Conservation (phyloP, 2,113 vertebrate species). For the Beaufortia kweichowensis region DNA sequence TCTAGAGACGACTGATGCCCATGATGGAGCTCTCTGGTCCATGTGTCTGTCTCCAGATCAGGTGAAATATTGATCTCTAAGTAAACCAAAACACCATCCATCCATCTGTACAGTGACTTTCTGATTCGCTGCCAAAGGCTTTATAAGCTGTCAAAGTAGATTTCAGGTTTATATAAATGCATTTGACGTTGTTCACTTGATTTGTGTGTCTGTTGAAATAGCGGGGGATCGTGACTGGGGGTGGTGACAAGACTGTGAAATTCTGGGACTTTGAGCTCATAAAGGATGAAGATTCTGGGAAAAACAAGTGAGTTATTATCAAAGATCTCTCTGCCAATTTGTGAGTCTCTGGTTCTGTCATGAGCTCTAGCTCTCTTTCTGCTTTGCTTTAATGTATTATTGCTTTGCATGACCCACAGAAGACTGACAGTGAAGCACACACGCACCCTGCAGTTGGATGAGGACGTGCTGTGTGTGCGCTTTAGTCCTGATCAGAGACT, state of each 20-base stretch:
- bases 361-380: background rate
- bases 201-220: constrained; percentile 60
- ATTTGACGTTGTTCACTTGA: background rate
- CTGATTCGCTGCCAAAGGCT: background rate
- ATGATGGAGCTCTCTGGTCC: constrained; percentile 87
- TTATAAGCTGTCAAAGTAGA: background rate
- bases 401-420: constrained; percentile 54
- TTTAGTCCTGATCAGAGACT: constrained; percentile 87
- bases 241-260: constrained; percentile 92
- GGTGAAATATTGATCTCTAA: constrained; percentile 68
- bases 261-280: constrained; percentile 98
- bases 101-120: background rate
- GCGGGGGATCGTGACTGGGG: constrained; percentile 90
- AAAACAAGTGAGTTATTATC: constrained; percentile 79
- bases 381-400: background rate
- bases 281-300: constrained; percentile 77
- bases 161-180: background rate
- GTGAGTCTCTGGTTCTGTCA: background rate
- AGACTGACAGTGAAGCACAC: constrained; percentile 86
- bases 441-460: constrained; percentile 87
- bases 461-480: constrained; percentile 90
- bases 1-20: constrained; percentile 82
- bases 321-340: background rate
- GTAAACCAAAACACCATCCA: background rate
- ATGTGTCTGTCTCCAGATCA: constrained; percentile 90